Base-by-base conservation (phyloP, 2,113 vertebrate species). In the Osmerus mordax region DNA sequence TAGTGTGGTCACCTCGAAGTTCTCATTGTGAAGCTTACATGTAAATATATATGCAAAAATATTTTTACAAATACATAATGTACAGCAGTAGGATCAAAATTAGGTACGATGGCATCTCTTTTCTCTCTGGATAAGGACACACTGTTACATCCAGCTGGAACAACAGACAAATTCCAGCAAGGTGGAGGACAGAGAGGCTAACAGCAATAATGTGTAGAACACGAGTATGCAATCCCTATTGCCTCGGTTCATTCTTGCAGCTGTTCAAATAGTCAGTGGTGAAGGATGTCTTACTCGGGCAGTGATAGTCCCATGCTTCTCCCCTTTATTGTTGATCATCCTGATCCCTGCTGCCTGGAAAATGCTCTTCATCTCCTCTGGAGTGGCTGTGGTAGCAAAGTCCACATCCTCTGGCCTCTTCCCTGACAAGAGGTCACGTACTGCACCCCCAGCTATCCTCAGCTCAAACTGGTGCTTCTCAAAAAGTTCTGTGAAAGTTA, bases 261-360 rank as follows among this genome's bases (percentile, higher is more conserved):
- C 51, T 9, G 23, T 16, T 56, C 2, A 16, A 21, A 19, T 19
- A n/a, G 15, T 13, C 15, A 55, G 7, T 16, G 3, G 14, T 29
- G n/a, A 1, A 4, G 23, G 23, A n/a, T 7, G 9, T 75, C 87
- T 91, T 84, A 98, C 97, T 91, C 97, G 87, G 64, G 95, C 96
- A 11, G 97, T 99, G 32, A 99, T 95, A 55, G 97, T 99, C 3
- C 97, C 97, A 0, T 99, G 97, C 66, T 94, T 94, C 83, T 99
- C 97, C 41, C 97, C 97, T 86, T 95, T 97, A 76, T 97, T 98
- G 78, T 99, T 99, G 83, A 99, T 99, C 91, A 97, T 93, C 16
- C 97, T 91, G 62, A 99, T 83, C 1, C 96, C 96, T 0, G 93
- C 94, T 0, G 84, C 71, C 3, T 94, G 94, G 80, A 99, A 96